phyloP scores from a whole-genome alignment of 2,797 vertebrate species.

The Leontopithecus rosalia region DNA sequence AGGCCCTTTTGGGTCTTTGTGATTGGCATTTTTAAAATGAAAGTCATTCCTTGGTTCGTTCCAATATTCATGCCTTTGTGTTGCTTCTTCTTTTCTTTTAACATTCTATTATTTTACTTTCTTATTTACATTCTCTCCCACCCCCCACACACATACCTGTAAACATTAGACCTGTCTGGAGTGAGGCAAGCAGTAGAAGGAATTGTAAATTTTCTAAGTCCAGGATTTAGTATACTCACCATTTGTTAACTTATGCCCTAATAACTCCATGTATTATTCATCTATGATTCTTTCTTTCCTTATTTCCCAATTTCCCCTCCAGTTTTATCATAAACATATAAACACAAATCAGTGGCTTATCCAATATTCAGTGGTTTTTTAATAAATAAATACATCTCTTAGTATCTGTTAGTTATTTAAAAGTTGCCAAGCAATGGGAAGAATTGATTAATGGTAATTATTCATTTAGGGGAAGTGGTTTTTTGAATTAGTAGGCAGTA shows the following conservation, averaged over 20 bases:
- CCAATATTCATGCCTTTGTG: not conserved
- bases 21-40: not conserved
- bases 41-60: not conserved
- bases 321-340: constrained; percentile 20
- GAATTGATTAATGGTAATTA: not conserved
- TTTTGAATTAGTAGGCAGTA: constrained; percentile 38
- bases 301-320: not conserved
- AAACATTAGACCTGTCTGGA: constrained; percentile 34
- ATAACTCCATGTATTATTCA: not conserved
- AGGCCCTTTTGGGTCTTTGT: not conserved
- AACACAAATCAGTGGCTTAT: not conserved
- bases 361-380: constrained; percentile 6
- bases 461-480: not conserved
- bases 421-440: constrained; percentile 12
- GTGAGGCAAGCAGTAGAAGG: not conserved
- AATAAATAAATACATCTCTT: constrained; percentile 7
- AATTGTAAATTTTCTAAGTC: not conserved
- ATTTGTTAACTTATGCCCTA: not conserved
- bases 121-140: not conserved
- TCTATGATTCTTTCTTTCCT: not conserved
- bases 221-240: not conserved
- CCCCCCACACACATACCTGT: not conserved
- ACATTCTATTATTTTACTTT: not conserved
- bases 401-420: constrained; percentile 1
- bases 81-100: not conserved